phyloP scores from a whole-genome alignment of 2,113 vertebrate genomes.

The Ceyx melanurus region DNA sequence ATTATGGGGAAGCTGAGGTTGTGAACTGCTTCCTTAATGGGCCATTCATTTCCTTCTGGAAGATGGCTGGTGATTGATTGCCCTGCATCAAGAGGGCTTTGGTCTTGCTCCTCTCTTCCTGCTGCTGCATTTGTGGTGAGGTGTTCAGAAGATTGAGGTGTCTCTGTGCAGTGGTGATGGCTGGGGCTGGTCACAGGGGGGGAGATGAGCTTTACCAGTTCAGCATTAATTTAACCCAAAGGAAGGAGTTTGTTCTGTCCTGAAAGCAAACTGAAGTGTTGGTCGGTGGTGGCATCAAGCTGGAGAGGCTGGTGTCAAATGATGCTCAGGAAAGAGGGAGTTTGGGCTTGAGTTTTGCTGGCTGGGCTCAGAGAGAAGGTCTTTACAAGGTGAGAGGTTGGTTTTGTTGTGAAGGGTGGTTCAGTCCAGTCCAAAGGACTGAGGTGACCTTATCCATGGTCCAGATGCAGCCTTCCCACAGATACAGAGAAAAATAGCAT shows the following conservation, averaged over 20 bases:
- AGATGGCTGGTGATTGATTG: background rate
- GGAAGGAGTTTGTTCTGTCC: background rate
- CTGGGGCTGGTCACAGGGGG: background rate
- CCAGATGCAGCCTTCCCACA: background rate
- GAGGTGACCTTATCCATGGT: background rate
- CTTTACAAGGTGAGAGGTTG: background rate
- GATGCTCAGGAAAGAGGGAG: background rate
- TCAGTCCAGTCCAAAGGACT: background rate
- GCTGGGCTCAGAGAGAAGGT: rapidly evolving
- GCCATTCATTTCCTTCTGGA: background rate
- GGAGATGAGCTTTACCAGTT: background rate
- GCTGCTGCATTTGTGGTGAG: background rate
- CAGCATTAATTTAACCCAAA: background rate
- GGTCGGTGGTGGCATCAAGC: background rate
- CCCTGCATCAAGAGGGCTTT: background rate
- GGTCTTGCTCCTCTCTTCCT: background rate
- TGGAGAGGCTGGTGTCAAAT: background rate
- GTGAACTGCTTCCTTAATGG: background rate
- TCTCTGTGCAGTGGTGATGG: background rate
- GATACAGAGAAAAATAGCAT: background rate
- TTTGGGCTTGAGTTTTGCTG: background rate
- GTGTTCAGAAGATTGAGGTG: background rate
- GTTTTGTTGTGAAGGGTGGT: background rate
- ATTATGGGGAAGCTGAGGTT: background rate
- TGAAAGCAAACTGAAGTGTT: background rate